Evolutionary conservation across 2,113 vertebrate species (phyloP).

Genomic region (Ictalurus furcatus): DNA sequence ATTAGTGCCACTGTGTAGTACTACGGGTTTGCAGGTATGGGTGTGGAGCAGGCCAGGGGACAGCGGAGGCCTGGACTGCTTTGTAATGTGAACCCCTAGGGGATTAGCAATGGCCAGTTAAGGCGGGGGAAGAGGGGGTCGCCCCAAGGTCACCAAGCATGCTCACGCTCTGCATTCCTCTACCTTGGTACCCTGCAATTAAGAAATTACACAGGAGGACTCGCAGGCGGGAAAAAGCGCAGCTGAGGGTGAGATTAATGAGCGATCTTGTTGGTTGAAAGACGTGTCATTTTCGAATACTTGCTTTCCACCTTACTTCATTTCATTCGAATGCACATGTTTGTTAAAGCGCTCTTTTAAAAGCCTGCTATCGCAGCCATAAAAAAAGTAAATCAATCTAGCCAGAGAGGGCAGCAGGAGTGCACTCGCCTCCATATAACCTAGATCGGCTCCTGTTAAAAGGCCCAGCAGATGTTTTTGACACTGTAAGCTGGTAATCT

Average conservation of each 20-base stretch:
- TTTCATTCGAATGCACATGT: slow-evolving; percentile 73
- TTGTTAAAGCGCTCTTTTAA: slow-evolving; percentile 75
- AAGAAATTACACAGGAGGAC: slow-evolving; percentile 77
- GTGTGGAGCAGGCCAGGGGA: slow-evolving; percentile 51
- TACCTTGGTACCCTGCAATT: slow-evolving; percentile 77
- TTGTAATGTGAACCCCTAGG: slow-evolving; percentile 80
- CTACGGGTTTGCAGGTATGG: slow-evolving; percentile 62
- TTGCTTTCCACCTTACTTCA: slow-evolving; percentile 66
- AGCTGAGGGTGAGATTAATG: slow-evolving; percentile 71
- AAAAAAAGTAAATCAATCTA: slow-evolving; percentile 73
- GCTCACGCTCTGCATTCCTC: slow-evolving; percentile 74
- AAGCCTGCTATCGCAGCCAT: slow-evolving; percentile 71
- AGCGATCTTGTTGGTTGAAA: slow-evolving; percentile 65
- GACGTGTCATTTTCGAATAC: slow-evolving; percentile 67
- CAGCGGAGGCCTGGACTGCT: slow-evolving; percentile 65
- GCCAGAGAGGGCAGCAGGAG: slow-evolving; percentile 59
- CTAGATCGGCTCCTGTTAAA: slow-evolving; percentile 83
- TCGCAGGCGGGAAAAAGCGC: slow-evolving; percentile 56
- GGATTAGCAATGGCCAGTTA: slow-evolving; percentile 74
- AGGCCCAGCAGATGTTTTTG: slow-evolving; percentile 92
- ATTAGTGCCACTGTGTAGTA: slow-evolving; percentile 58
- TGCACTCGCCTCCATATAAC: slow-evolving; percentile 88
- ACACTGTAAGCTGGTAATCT: slow-evolving; percentile 94
- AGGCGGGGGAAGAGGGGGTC: slow-evolving; percentile 72
- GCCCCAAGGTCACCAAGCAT: slow-evolving; percentile 74